Evolutionary conservation across 23 tunicate species (phyloP), one percentile per base, ranked within the genome.

Genomic region (Styela plicata): DNA sequence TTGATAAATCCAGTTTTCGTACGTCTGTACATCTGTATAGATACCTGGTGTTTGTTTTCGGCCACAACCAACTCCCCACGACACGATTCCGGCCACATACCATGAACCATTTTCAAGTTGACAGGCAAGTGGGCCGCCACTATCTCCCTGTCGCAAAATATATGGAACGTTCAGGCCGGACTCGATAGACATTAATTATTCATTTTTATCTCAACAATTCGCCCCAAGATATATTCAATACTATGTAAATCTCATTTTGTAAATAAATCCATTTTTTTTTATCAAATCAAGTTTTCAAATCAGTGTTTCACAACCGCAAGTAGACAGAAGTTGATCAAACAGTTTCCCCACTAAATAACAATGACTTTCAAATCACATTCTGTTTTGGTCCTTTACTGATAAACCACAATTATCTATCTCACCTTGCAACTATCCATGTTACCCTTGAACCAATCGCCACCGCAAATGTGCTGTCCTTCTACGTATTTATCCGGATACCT

Each of bases 61-160:
- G n/a, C 93, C 98, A 62, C 98, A 94, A 44, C 94, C 94, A 17
- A 74, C 63, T 20, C 98, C 98, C 94, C 94, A 94, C 17, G 98
- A 94, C 23, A 88, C 89, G 63, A 88, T 85, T 35, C 98, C 98
- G 0, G 98, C 98, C 52, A 85, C 83, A 69, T 84, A 82, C 93
- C 93, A 94, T 33, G 79, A 34, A 18, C 90, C 94, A 44, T 88
- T 88, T 16, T 82, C 70, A 21, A 74, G 69, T 74, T 82, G 84
- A 69, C 98, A 94, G n/a, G 92, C 94, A 20, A 94, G 63, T 35
- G 98, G 98, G 0, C 98, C 98, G 27, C 98, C 98, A 69, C 93
- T 87, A 74, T 94, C 98, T 23, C 98, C 97, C 91, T 87, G 31
- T 31, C 13, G 20, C 31, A n/a, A n/a, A n/a, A n/a, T n/a, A n/a